Conservation (phyloP, 2,113 vertebrate genomes). For the Platycercus adscitus region DNA sequence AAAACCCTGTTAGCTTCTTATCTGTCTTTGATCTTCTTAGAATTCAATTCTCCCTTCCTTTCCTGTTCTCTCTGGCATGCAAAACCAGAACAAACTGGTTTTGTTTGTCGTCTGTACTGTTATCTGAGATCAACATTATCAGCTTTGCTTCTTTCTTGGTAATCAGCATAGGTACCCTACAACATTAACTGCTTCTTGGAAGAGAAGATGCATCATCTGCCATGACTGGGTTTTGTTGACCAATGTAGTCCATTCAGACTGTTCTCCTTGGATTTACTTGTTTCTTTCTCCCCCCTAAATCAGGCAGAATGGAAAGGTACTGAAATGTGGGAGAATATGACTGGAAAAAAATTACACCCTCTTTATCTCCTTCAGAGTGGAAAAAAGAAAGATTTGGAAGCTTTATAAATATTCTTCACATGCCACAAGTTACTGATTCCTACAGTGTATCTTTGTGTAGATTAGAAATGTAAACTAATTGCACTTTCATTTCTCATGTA, state of each 20-base stretch:
- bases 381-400: no score
- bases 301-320: background rate
- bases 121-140: background rate
- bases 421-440: no score
- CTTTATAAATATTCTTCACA: no score
- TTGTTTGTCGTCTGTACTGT: background rate
- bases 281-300: background rate
- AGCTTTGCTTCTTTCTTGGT: background rate
- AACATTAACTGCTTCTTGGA: background rate
- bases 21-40: background rate
- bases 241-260: background rate
- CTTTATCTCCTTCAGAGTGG: no score
- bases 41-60: background rate
- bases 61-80: background rate
- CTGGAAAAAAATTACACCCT: background rate
- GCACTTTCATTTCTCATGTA: background rate
- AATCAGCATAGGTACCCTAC: background rate
- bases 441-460: background rate
- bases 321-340: background rate
- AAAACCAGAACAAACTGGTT: background rate
- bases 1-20: background rate
- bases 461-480: background rate
- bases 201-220: background rate
- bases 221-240: background rate
- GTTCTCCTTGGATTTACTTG: background rate